These are phyloP conservation scores for Eilema caniola DNA, from an alignment of 2,888 invertebrate genomes.

Conservation along the genomic window DNA sequence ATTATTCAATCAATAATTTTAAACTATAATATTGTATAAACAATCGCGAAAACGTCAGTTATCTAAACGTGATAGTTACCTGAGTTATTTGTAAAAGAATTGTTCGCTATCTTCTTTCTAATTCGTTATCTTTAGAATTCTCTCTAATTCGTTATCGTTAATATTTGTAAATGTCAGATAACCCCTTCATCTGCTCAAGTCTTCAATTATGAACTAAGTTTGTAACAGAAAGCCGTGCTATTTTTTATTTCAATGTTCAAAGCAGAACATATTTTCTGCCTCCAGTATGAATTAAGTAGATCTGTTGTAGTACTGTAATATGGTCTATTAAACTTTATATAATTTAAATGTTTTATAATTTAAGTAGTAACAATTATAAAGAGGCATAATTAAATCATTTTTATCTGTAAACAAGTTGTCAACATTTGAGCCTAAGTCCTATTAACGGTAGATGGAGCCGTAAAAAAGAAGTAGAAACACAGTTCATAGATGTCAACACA, in stretches of 20 bases:
- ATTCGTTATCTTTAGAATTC: too few relatives aligned
- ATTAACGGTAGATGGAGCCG: not conserved
- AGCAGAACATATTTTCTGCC: slow-evolving; percentile 10
- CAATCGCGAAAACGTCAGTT: too few relatives aligned
- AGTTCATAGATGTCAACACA: not conserved
- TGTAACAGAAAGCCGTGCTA: not conserved
- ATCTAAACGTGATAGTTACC: too few relatives aligned
- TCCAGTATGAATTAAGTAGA: slow-evolving; percentile 14
- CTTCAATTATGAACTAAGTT: not conserved
- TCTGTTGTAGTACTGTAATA: slow-evolving; percentile 36
- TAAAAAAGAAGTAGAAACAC: not conserved
- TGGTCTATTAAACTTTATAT: slow-evolving; percentile 53
- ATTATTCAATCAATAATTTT: too few relatives aligned
- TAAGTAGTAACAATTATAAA: slow-evolving; percentile 74
- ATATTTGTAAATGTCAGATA: too few relatives aligned
- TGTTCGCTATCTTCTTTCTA: too few relatives aligned
- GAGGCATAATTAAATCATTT: slow-evolving; percentile 69
- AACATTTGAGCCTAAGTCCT: slow-evolving; percentile 9
- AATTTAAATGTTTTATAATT: slow-evolving; percentile 57
- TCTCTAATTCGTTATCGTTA: too few relatives aligned
- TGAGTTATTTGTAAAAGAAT: too few relatives aligned
- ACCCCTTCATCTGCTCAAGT: too few relatives aligned
- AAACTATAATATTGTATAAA: too few relatives aligned
- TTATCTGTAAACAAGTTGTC: slow-evolving; percentile 31
- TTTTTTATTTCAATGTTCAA: slow-evolving; percentile 18